phyloP scores from a whole-genome alignment of 2,113 vertebrate genomes.

The Grantiella picta region DNA sequence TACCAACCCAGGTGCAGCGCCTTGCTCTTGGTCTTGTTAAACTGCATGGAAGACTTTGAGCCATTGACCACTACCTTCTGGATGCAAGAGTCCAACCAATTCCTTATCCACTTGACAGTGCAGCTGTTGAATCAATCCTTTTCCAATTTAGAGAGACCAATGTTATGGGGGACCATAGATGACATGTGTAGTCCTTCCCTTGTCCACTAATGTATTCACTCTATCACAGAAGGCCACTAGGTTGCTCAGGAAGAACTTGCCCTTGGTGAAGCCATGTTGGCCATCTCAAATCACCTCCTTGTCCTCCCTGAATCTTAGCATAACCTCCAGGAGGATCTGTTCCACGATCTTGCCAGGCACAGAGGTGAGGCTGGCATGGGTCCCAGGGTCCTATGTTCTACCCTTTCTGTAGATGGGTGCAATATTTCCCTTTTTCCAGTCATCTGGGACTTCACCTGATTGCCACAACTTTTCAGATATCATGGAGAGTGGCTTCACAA shows the following conservation, averaged over 20 bases:
- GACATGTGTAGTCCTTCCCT: background rate
- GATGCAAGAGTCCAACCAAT: background rate
- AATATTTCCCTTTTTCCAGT: background rate
- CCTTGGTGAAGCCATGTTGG: background rate
- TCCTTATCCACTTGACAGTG: background rate
- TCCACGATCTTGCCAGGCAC: background rate
- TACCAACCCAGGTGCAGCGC: background rate
- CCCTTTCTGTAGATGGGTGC: background rate
- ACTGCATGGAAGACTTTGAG: background rate
- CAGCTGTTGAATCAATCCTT: background rate
- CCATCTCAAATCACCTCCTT: background rate
- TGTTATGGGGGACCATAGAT: background rate
- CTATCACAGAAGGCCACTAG: background rate
- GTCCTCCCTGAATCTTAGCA: background rate
- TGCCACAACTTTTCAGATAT: background rate
- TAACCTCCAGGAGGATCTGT: background rate
- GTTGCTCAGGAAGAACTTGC: background rate
- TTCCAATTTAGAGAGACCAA: accelerated
- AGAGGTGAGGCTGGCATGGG: background rate
- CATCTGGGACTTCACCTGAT: background rate
- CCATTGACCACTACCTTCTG: background rate
- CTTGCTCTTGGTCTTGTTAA: background rate
- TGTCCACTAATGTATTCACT: background rate
- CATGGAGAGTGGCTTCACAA: background rate
- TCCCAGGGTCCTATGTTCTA: background rate